Base-by-base conservation (phyloP, 2,113 vertebrate species). In the Rhinopomastus cyanomelas region DNA sequence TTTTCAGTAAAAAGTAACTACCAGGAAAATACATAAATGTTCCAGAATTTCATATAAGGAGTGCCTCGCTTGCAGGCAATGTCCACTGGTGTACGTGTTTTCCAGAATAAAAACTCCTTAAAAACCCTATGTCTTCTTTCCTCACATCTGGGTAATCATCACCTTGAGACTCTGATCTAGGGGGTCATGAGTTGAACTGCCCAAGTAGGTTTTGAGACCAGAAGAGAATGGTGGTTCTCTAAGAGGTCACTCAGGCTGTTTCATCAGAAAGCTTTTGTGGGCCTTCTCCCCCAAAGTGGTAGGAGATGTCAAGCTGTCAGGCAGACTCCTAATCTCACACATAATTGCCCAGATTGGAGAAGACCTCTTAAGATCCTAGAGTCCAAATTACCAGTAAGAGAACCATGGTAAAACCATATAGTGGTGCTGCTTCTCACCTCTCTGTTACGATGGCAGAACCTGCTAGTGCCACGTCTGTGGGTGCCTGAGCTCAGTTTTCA, bases 391-490 rank as follows among this genome's bases (percentile, higher is more conserved):
- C 49, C 37, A 57, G n/a, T 32, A 34, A 36, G 18, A 84, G 29
- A 67, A 53, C 5, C 6, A 7, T 12, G 15, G 20, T 77, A 61
- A 76, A 85, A 37, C 46, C 29, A 27, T 1, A 9, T 0, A 72
- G 8, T 5, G 30, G 13, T 21, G 61, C 42, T 60, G 32, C 37
- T 75, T 69, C 76, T 57, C 27, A 65, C 30, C 37, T 81, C 16
- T 16, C 26, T 27, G 16, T 14, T 0, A 1, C 25, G 37, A 52
- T 32, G 61, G 69, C 42, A 81, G 49, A n/a, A 86, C 25, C 53
- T 42, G 11, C 6, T 32, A 27, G 4, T 39, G 14, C 29, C 1
- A 0, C 11, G 10, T 18, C n/a, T 32, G 25, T 8, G n/a, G 23
- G 48, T 34, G 32, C 36, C 44, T 0, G 0, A 42, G 5, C 12